Conservation (phyloP, 2,888 invertebrate species). For the Galerucella pusilla region DNA sequence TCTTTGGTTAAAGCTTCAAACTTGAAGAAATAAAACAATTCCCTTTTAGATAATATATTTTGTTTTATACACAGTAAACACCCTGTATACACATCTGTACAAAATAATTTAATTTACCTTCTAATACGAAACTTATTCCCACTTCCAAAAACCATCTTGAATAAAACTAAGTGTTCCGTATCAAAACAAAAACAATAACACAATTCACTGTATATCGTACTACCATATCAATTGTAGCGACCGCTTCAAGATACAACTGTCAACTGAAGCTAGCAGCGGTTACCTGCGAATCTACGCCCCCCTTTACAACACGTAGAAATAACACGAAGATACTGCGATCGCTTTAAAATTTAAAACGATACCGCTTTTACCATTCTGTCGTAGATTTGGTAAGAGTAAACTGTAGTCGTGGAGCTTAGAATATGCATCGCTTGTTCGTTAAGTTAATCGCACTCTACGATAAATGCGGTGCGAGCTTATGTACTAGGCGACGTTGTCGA, state of each 20-base stretch:
- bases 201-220: constrained; percentile 42
- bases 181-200: constrained; percentile 45
- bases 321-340: constrained; percentile 28
- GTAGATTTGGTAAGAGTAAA: neutral
- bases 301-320: constrained; percentile 52
- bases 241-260: constrained; percentile 52
- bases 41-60: no score
- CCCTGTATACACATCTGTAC: neutral
- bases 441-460: neutral
- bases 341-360: constrained; percentile 22
- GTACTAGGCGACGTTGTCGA: neutral
- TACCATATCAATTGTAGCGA: constrained; percentile 45
- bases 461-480: neutral
- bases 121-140: constrained; percentile 69
- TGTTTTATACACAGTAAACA: neutral
- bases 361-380: constrained; percentile 33
- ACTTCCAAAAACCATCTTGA: constrained; percentile 63
- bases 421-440: neutral
- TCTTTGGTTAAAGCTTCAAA: no score
- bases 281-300: constrained; percentile 54
- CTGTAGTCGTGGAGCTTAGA: neutral
- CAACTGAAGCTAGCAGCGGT: constrained; percentile 54
- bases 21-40: no score
- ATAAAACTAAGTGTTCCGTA: constrained; percentile 46
- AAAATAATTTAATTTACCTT: constrained; percentile 61